A percentile compares a stretch with the other conserved stretches of the same genome.
phyloP scores from a whole-genome alignment of 1,140 invertebrate genomes.

The Drosophila oshimai region DNA sequence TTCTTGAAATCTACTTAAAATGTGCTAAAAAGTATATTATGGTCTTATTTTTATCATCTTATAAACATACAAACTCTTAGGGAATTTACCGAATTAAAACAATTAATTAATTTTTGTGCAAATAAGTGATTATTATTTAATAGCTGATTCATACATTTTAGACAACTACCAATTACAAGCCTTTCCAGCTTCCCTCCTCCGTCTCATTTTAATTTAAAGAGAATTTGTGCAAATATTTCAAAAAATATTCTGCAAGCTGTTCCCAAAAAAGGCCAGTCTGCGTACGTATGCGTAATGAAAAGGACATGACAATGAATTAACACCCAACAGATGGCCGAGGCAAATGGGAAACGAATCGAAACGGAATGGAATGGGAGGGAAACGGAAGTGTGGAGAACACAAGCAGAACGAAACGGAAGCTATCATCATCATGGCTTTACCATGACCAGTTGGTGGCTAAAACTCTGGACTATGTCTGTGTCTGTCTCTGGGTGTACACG shows the following conservation, averaged over 20 bases:
- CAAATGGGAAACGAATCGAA: slow-evolving; percentile 16
- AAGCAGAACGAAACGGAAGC: slow-evolving; percentile 38
- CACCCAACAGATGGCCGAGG: slow-evolving; percentile 47
- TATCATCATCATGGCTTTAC: slow-evolving; percentile 41
- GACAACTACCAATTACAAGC: too few species aligned
- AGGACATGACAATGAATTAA: slow-evolving; percentile 66
- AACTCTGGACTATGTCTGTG: slow-evolving; percentile 29
- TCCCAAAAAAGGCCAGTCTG: neutral
- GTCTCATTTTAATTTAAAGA: neutral
- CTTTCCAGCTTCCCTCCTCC: neutral
- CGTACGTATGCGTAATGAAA: slow-evolving; percentile 66
- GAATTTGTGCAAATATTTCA: slow-evolving; percentile 26
- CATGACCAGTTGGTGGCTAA: slow-evolving; percentile 33
- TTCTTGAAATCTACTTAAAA: too few species aligned
- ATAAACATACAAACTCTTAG: too few species aligned
- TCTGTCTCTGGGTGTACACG: neutral
- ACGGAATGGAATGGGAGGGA: slow-evolving; percentile 2
- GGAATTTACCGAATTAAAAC: too few species aligned
- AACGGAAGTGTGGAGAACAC: slow-evolving; percentile 27
- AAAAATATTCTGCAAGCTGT: slow-evolving; percentile 1
- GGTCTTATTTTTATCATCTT: neutral
- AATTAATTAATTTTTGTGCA: neutral
- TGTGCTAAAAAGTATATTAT: too few species aligned
- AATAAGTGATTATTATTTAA: neutral
- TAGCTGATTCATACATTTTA: too few species aligned